A percentile compares a stretch with the other conserved stretches of the same genome.
These are phyloP conservation scores for Eriosoma lanigerum DNA, from an alignment of 1,140 invertebrate genomes.

Conservation along the genomic window DNA sequence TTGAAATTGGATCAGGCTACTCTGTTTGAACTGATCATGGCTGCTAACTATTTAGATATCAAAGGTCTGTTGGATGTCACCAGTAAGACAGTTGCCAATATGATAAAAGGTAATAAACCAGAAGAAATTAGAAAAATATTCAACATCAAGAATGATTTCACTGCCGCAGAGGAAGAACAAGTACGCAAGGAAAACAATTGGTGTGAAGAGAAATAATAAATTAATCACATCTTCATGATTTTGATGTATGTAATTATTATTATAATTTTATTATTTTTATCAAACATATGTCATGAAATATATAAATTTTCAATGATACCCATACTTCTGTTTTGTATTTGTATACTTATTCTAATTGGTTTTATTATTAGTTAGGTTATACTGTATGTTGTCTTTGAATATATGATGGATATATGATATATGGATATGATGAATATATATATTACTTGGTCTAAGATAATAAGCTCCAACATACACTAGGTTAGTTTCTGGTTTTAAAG, in stretches of 20 bases:
- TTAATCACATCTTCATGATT: background rate
- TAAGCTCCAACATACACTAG: too few species aligned
- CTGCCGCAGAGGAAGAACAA: constrained; percentile 91
- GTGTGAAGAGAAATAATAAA: constrained; percentile 94
- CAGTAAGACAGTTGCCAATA: constrained; percentile 99
- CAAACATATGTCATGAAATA: too few species aligned
- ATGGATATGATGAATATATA: too few species aligned
- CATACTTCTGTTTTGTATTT: background rate
- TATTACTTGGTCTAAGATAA: background rate
- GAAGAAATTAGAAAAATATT: constrained; percentile 99
- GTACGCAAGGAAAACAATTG: constrained; percentile 97
- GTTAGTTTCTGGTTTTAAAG: too few species aligned
- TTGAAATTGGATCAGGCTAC: constrained; percentile 90
- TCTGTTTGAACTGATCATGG: constrained; percentile 71
- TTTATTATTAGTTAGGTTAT: background rate
- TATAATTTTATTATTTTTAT: background rate
- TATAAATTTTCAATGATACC: background rate
- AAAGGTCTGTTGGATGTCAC: constrained; percentile 96
- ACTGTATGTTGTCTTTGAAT: background rate
- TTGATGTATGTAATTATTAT: background rate
- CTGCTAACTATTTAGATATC: constrained; percentile 98
- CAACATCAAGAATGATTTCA: constrained; percentile 99
- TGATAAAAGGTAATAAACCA: constrained; percentile 97
- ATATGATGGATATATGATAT: background rate
- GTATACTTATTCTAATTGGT: background rate